Evolutionary conservation across 2,888 invertebrate species (phyloP), one percentile per base, ranked within the genome.

Genomic region (Tetragonula carbonaria): DNA sequence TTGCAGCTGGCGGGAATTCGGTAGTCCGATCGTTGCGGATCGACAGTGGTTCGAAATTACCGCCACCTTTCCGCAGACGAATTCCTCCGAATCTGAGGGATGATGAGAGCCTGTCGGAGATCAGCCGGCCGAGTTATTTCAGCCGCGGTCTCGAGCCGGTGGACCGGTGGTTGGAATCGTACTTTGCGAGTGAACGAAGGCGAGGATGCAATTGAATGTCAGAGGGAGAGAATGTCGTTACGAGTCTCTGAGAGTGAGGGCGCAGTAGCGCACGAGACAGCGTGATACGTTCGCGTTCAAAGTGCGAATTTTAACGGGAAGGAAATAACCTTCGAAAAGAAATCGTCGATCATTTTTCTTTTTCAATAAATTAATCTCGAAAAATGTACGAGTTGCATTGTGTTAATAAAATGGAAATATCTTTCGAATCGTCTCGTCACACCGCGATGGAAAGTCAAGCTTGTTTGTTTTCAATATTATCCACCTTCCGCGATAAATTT

Each of bases 1-100:
- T 88, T 78, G 81, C 84, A 23, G 14, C 21, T 28, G 33, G 8
- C 2, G 21, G 51, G 50, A 18, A 28, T 33, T 33, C 33, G 23
- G 45, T 45, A 45, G 45, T 68, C 14, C 63, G 74, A 63, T 53
- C 18, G 16, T 5, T 2, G 65, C 0, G n/a, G 11, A 51, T 21
- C 74, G 67, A 53, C 38, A 53, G n/a, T 21, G 45, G 11, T 8
- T 28, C 6, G 21, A 18, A 63, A 63, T 63, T n/a, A 18, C 5
- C 11, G 38, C 0, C n/a, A 59, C n/a, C 53, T 71, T 65, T 51
- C 53, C 11, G 16, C 2, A 6, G 4, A n/a, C n/a, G 55, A 62
- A 28, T 23, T 18, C 3, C 8, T 28, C 28, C 16, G 28, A 8
- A 28, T 23, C 45, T 8, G 16, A 3, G 16, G 16, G 23, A 62